A percentile compares a stretch with the other conserved stretches of the same genome.
These are phyloP conservation scores for Chironomus riparius DNA, from an alignment of 2,888 invertebrate genomes.

Conservation along the genomic window DNA sequence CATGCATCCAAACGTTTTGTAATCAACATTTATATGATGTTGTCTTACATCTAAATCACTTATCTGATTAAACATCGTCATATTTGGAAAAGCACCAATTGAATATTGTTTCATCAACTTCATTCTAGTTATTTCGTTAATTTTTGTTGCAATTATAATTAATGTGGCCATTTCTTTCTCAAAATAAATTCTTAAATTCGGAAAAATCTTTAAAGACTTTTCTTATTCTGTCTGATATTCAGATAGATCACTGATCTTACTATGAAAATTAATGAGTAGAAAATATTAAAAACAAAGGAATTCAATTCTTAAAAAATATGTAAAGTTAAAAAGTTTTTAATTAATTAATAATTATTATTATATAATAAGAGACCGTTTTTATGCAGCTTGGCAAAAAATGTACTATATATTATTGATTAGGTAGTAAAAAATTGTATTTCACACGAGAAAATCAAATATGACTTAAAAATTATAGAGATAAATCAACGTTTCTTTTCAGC, in stretches of 20 bases:
- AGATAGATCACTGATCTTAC: not conserved
- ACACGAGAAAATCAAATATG: not conserved
- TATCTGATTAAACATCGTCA: slow-evolving; percentile 24
- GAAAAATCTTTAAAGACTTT: not conserved
- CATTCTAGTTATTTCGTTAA: slow-evolving; percentile 17
- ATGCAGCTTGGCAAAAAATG: slow-evolving; percentile 18
- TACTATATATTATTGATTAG: not conserved
- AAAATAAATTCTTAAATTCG: not conserved
- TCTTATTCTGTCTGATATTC: no score
- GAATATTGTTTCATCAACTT: slow-evolving; percentile 22
- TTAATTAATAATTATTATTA: no score
- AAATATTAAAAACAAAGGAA: not conserved
- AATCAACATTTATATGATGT: slow-evolving; percentile 1
- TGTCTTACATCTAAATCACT: slow-evolving; percentile 22
- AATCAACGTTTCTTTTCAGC: not conserved
- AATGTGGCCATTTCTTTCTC: slow-evolving; percentile 21
- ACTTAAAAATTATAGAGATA: not conserved
- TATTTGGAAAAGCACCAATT: slow-evolving; percentile 28
- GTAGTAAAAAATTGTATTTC: not conserved
- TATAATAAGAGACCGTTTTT: slow-evolving; percentile 23
- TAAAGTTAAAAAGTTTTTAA: no score
- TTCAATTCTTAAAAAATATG: not conserved
- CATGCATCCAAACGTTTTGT: slow-evolving; percentile 9
- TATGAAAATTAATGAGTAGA: not conserved
- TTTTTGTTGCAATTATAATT: not conserved